A percentile compares a stretch with the other conserved stretches of the same genome.
Evolutionary conservation across 2,797 vertebrate species (phyloP).

Genomic region (Serranus cabrilla): DNA sequence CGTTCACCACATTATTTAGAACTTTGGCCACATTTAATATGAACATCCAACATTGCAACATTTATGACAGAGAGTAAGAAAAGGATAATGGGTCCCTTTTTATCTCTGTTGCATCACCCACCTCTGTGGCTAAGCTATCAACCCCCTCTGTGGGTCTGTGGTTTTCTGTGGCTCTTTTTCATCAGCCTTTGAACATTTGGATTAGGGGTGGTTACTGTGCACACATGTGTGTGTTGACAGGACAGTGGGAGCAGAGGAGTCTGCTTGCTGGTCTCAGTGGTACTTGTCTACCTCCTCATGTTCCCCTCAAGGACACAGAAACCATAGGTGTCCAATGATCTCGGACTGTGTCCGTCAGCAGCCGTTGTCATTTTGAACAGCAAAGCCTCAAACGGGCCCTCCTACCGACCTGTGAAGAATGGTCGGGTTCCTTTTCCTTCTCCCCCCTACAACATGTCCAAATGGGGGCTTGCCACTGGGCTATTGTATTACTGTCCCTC

Average conservation of each 20-base stretch:
- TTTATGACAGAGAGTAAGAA: no score
- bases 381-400: conserved; percentile 72
- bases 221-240: conserved; percentile 68
- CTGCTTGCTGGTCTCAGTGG: conserved; percentile 71
- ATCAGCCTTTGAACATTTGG: conserved; percentile 57
- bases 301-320: conserved; percentile 79
- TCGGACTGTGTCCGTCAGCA: conserved; percentile 66
- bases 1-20: no score
- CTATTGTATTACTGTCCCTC: conserved; percentile 81
- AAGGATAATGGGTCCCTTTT: no score
- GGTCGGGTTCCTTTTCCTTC: conserved; percentile 72
- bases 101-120: conserved; percentile 31
- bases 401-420: conserved; percentile 77
- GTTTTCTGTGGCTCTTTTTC: conserved; percentile 30
- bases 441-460: conserved; percentile 80
- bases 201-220: conserved; percentile 51
- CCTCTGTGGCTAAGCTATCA: conserved; percentile 25
- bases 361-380: conserved; percentile 75
- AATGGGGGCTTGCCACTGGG: conserved; percentile 81
- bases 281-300: conserved; percentile 73
- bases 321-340: conserved; percentile 72
- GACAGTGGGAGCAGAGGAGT: conserved; percentile 60
- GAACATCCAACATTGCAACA: no score
- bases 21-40: no score
- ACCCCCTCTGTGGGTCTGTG: conserved; percentile 2